Evolutionary conservation across 1,140 invertebrate species (phyloP), one percentile per base, ranked within the genome.

Genomic region (Panagrolaimus sp.): DNA sequence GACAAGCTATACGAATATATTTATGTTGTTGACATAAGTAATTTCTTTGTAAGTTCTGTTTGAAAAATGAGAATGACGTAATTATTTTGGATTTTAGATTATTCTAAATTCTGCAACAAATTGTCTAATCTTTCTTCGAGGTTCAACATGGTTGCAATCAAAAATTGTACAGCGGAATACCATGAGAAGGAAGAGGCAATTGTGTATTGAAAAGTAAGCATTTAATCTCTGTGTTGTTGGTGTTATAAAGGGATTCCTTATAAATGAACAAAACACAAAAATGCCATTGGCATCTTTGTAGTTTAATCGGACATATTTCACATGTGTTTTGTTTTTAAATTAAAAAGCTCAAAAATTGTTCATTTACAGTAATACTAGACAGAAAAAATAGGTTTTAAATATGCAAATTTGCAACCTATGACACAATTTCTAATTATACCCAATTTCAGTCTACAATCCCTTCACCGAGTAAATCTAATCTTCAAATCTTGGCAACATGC

Each of bases 111-210:
- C 65, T 44, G 75, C 78, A 5, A 76, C 80, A 1, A 80, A 80
- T 48, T 76, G 79, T 66, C 45, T 80, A 38, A 76, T 80, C 45
- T 83, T 83, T 44, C 68, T 79, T n/a, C 69, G 76, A 15, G 44
- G 43, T 21, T 71, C 65, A 15, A 68, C 44, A 28, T 73, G 72
- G 72, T 32, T 73, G 58, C 72, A 73, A 46, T n/a, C 77, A 38
- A 73, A 73, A 55, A 48, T 73, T 46, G 66, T 63, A 21, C 47
- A 67, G 14, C 21, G 73, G n/a, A 74, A 74, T 24, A 71, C 68
- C 26, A 26, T 75, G 65, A 74, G 73, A 28, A 17, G 73, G 43
- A 69, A 72, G 44, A 63, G 63, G 58, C 74, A 76, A 45, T n/a
- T 71, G 28, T 72, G 74, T 43, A 32, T 76, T 26, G 68, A 74